These are phyloP conservation scores for Enteromius paludinosus DNA, from an alignment of 2,797 vertebrate species.

Conservation along the genomic window DNA sequence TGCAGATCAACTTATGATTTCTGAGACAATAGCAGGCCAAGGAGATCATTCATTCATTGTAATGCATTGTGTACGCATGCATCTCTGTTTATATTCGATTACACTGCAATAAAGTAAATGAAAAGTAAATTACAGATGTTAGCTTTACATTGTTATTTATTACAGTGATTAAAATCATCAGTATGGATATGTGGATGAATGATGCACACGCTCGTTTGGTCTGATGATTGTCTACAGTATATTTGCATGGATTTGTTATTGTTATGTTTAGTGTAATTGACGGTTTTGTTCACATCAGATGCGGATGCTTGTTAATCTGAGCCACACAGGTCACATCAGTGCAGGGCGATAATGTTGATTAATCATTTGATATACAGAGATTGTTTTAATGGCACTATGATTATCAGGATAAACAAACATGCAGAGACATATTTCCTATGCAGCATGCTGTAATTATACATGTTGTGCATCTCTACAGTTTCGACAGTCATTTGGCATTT, in stretches of 20 bases:
- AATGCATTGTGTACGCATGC: no score
- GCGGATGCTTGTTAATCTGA: neutral
- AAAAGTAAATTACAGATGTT: neutral
- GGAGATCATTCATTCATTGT: no score
- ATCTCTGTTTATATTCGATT: neutral
- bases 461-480: neutral
- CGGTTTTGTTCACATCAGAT: neutral
- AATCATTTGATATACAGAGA: no score
- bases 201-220: neutral
- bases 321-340: neutral
- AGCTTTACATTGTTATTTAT: neutral
- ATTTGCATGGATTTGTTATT: neutral
- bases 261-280: neutral
- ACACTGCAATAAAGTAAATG: neutral
- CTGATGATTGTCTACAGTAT: neutral
- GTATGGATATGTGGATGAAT: neutral
- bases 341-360: neutral
- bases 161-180: neutral
- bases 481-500: conserved; percentile 17
- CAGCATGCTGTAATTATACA: conserved; percentile 1
- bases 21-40: neutral
- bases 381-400: neutral
- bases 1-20: conserved; percentile 62
- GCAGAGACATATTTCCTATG: neutral
- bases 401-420: conserved; percentile 7